phyloP scores from a whole-genome alignment of 1,140 invertebrate genomes.

The Triops longicaudatus region DNA sequence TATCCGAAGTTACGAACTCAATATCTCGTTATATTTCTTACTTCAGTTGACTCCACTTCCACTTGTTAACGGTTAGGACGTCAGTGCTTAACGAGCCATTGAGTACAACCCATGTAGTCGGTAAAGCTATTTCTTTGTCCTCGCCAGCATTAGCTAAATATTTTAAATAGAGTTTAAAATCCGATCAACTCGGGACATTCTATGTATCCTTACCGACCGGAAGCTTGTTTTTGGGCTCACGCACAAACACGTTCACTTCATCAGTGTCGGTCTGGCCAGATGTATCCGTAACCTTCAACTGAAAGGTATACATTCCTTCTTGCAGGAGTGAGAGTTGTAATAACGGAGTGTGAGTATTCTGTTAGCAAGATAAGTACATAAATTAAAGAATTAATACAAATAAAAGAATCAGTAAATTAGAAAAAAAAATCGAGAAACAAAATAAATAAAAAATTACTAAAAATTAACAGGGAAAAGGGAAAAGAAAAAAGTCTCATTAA shows the following conservation, averaged over 20 bases:
- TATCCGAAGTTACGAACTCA: slow-evolving; percentile 1
- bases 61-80: slow-evolving; percentile 70
- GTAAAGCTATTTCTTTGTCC: slow-evolving; percentile 61
- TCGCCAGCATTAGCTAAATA: slow-evolving; percentile 50
- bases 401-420: too few relatives aligned
- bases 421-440: too few relatives aligned
- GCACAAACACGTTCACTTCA: slow-evolving; percentile 86
- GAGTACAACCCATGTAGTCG: slow-evolving; percentile 62
- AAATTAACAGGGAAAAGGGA: too few relatives aligned
- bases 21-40: slow-evolving; percentile 35
- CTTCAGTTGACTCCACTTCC: slow-evolving; percentile 71
- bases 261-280: slow-evolving; percentile 75
- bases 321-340: slow-evolving; percentile 78
- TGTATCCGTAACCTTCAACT: slow-evolving; percentile 82
- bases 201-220: slow-evolving; percentile 52
- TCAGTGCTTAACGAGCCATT: slow-evolving; percentile 75
- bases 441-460: too few relatives aligned
- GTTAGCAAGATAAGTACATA: too few relatives aligned
- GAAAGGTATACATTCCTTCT: slow-evolving; percentile 89
- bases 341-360: slow-evolving; percentile 79
- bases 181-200: background rate
- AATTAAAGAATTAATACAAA: too few relatives aligned
- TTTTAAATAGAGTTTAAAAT: background rate
- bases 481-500: too few relatives aligned
- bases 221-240: slow-evolving; percentile 74